Percentiles rank a stretch among this genome's conserved stretches.
Conservation (phyloP, 1,140 invertebrate genomes). For the Cataglyphis hispanica region DNA sequence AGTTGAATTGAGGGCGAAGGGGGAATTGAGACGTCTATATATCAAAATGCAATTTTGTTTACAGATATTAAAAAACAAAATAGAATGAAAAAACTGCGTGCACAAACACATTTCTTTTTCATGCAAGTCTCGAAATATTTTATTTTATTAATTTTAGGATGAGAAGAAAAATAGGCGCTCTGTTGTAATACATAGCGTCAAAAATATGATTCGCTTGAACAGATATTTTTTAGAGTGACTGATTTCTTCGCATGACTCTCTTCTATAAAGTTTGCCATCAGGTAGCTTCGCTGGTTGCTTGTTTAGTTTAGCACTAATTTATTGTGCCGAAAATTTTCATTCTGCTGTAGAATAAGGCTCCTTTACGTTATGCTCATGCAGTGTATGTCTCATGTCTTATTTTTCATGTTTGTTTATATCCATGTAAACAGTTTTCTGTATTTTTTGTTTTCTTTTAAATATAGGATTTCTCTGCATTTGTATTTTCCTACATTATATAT, state of each 20-base stretch:
- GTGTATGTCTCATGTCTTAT: conserved; percentile 86
- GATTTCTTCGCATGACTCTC: conserved; percentile 85
- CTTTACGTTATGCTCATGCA: conserved; percentile 85
- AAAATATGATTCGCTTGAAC: conserved; percentile 71
- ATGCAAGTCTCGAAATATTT: conserved; percentile 54
- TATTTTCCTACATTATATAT: conserved; percentile 24
- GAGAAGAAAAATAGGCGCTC: conserved; percentile 41
- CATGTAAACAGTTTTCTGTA: conserved; percentile 69
- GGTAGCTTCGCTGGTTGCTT: conserved; percentile 86
- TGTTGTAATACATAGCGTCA: conserved; percentile 1
- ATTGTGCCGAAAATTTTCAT: conserved; percentile 82
- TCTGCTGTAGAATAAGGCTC: conserved; percentile 82
- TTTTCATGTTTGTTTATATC: conserved; percentile 81
- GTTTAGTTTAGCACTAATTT: conserved; percentile 86
- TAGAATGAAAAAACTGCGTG: conserved; percentile 57
- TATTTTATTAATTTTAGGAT: conserved; percentile 55
- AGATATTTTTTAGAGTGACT: conserved; percentile 77
- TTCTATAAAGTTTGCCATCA: conserved; percentile 83
- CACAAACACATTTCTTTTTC: conserved; percentile 20
- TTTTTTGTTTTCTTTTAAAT: conserved; percentile 72
- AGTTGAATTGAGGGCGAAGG: conserved; percentile 22
- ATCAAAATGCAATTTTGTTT: conserved; percentile 46
- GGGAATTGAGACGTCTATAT: not conserved
- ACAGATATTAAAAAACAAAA: conserved; percentile 63
- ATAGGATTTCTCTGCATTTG: conserved; percentile 65